phyloP scores from a whole-genome alignment of 2,113 vertebrate genomes.

The Cyphotilapia sp. region DNA sequence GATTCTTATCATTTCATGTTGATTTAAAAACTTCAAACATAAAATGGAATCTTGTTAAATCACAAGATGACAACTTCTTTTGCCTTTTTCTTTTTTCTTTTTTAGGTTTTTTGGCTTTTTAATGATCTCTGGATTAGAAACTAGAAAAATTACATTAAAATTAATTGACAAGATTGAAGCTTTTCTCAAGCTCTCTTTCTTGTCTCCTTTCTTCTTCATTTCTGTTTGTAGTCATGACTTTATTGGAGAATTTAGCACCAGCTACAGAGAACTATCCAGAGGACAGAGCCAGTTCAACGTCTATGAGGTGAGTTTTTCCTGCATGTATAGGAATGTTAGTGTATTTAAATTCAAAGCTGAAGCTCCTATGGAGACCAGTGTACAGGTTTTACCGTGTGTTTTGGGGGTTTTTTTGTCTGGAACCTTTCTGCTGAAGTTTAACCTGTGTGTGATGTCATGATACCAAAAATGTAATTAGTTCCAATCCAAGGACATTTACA shows the following conservation, averaged over 20 bases:
- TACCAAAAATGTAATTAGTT: background rate
- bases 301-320: conserved; percentile 80
- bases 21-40: background rate
- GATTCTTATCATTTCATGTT: background rate
- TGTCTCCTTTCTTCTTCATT: background rate
- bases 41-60: background rate
- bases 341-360: background rate
- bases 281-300: conserved; percentile 97
- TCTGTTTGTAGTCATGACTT: conserved; percentile 83
- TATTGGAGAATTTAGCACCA: conserved; percentile 97
- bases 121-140: background rate
- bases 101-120: background rate
- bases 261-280: conserved; percentile 91
- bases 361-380: background rate
- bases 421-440: background rate
- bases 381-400: background rate
- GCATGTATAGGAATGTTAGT: background rate
- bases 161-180: background rate
- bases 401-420: background rate
- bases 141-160: background rate
- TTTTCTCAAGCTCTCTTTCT: background rate
- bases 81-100: fast-evolving
- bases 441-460: background rate
- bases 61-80: background rate
- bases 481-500: background rate